A percentile compares a stretch with the other conserved stretches of the same genome.
Conservation (phyloP, 2,797 vertebrate species). For the Iguana delicatissima region DNA sequence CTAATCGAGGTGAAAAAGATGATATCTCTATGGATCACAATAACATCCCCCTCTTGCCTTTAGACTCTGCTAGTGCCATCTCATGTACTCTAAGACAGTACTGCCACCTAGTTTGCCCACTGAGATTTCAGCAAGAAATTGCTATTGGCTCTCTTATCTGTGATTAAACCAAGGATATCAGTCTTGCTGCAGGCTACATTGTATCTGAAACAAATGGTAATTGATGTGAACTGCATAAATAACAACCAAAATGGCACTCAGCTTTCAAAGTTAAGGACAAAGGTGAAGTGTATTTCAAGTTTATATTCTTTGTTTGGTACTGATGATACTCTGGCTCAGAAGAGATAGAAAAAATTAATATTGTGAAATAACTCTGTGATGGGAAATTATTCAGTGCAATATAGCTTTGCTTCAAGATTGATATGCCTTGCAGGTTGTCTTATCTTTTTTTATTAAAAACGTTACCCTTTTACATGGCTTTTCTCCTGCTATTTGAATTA, state of each 20-base stretch:
- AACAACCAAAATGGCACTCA: not conserved
- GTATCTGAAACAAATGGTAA: slow-evolving; percentile 8
- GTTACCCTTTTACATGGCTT: not conserved
- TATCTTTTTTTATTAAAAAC: slow-evolving; percentile 42
- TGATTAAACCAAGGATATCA: no score
- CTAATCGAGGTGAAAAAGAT: no score
- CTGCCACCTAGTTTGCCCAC: not conserved
- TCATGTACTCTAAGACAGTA: not conserved
- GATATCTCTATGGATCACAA: no score
- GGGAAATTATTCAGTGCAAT: slow-evolving; percentile 19
- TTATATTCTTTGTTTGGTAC: slow-evolving; percentile 15
- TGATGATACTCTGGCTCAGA: not conserved
- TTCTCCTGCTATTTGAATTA: slow-evolving; percentile 4
- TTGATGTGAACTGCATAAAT: not conserved
- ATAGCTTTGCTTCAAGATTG: slow-evolving; percentile 5
- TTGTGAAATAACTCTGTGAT: not conserved
- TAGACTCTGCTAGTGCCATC: no score
- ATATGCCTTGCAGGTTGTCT: not conserved
- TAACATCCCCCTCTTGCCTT: no score
- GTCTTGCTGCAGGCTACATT: no score
- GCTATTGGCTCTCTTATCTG: no score
- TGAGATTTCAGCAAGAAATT: not conserved
- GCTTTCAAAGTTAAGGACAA: not conserved
- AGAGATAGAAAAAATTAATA: slow-evolving; percentile 26
- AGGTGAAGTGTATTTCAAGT: not conserved